Conservation (phyloP, 2,888 invertebrate genomes). For the Altica lythri region DNA sequence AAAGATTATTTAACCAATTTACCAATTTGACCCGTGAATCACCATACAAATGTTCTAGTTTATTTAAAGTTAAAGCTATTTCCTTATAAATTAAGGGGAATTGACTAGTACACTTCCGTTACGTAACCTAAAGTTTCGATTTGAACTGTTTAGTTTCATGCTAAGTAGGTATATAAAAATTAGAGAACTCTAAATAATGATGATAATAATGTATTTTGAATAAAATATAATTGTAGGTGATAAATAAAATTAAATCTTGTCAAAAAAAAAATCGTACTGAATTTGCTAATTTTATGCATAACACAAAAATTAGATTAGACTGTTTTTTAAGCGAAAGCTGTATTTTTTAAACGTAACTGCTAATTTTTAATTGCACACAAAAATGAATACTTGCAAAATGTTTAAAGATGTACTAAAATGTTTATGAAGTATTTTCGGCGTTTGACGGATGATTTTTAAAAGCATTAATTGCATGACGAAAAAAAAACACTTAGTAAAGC, state of each 20-base stretch:
- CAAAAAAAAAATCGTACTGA: not conserved
- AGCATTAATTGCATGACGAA: conserved; percentile 28
- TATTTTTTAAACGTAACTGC: conserved; percentile 1
- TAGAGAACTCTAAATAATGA: too few species aligned
- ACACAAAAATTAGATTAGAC: not conserved
- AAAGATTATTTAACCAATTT: conserved; percentile 8
- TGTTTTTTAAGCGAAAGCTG: conserved; percentile 1
- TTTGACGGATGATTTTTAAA: conserved; percentile 23
- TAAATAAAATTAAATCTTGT: not conserved
- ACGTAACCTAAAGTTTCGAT: conserved; percentile 29
- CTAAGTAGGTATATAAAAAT: not conserved
- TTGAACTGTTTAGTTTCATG: conserved; percentile 1
- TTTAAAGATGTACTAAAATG: conserved; percentile 5
- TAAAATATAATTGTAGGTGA: not conserved
- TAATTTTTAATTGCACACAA: conserved; percentile 4
- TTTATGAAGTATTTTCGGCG: not conserved
- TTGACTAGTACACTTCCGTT: conserved; percentile 22
- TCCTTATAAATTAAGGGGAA: conserved; percentile 15
- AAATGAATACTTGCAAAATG: conserved; percentile 14
- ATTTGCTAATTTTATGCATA: too few species aligned
- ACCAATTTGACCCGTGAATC: conserved; percentile 11
- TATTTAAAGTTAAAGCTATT: conserved; percentile 17
- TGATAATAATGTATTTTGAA: not conserved
- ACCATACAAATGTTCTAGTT: conserved; percentile 3
- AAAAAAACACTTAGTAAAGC: conserved; percentile 27